Evolutionary conservation across 2,113 vertebrate genomes (phyloP).

Genomic region (Myrmophylax atrothorax): DNA sequence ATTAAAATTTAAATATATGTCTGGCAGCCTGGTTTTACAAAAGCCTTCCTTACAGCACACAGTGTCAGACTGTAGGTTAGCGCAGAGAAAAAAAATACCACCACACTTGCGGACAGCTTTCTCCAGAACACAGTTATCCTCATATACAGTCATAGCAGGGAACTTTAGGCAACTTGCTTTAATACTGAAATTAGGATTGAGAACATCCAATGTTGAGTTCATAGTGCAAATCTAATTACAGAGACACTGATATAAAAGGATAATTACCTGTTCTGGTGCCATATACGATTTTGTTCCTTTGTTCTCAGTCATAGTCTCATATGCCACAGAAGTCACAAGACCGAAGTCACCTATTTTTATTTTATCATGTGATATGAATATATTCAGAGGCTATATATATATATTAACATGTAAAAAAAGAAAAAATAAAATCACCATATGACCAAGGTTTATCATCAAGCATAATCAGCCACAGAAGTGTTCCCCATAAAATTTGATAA

Average conservation of each 20-base stretch:
- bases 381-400: constrained; percentile 81
- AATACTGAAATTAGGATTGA: background rate
- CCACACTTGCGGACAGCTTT: background rate
- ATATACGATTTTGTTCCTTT: constrained; percentile 65
- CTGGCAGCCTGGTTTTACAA: background rate
- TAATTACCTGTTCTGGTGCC: constrained; percentile 79
- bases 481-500: background rate
- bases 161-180: background rate
- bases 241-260: background rate
- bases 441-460: background rate
- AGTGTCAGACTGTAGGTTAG: background rate
- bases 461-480: background rate
- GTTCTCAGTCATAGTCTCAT: constrained; percentile 54
- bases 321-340: constrained; percentile 75
- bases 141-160: background rate
- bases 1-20: background rate
- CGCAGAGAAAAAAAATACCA: background rate
- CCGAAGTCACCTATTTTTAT: constrained; percentile 93
- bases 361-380: constrained; percentile 78
- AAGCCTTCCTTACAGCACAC: background rate
- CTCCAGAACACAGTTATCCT: background rate
- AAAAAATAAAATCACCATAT: background rate
- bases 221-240: background rate
- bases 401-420: background rate
- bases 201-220: background rate